Base-by-base conservation (phyloP, 2,113 vertebrate genomes). In the Callorhinus ursinus region DNA sequence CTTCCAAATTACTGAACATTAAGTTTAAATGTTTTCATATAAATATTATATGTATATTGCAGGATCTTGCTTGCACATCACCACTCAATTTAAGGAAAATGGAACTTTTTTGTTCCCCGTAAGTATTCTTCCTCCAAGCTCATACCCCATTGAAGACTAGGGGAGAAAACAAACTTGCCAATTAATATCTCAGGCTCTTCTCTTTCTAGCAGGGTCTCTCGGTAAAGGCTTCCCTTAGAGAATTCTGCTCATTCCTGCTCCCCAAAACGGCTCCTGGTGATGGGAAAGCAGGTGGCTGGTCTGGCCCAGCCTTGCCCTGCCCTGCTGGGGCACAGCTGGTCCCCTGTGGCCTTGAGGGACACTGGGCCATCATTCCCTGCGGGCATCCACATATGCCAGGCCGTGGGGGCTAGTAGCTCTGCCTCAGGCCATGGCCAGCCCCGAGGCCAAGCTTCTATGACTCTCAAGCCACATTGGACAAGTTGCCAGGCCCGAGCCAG, bases 21-120 rank as follows among this genome's bases (percentile, higher is more conserved):
- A 97, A 96, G 72, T 93, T 97, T 96, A 96, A 97, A 87, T 88
- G 94, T 96, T 97, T 96, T 87, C 61, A 53, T 92, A 95, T 96
- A 97, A 97, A 93, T 92, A 94, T 81, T 81, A 53, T 87, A 81
- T 53, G 74, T 87, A 46, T 74, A 87, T 57, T 77, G 92, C 55
- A 88, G 74, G 74, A 93, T 84, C 4, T 0, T 63, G 89, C 76
- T 74, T 53, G 19, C 55, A 81, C 57, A 46, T 49, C 51, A 79
- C 59, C 42, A 57, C 92, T 69, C 67, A 11, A 26, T 86, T 81
- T 51, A 90, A 97, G 76, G 55, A 88, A 74, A 90, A 90, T 18
- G 22, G 39, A 28, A 28, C 15, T 24, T 42, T 86, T 84, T 86
- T 82, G 53, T 83, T 93, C 82, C 51, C 31, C 26, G 24, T 36